A percentile compares a stretch with the other conserved stretches of the same genome.
phyloP scores from a whole-genome alignment of 2,797 vertebrate genomes.

The Tenualosa thibaudeaui region DNA sequence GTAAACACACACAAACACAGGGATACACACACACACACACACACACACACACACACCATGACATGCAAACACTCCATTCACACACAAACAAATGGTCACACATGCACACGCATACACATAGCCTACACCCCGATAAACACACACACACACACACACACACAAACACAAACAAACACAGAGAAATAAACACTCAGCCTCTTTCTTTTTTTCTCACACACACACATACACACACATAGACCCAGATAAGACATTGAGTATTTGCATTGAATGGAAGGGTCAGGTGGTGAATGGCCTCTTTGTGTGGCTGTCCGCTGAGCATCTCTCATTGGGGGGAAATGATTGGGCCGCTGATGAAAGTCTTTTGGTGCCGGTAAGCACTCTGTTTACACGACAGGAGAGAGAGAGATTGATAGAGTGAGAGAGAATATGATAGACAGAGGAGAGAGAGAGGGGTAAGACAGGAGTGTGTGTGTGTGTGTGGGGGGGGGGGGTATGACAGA shows the following conservation, averaged over 20 bases:
- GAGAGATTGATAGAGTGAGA: no score
- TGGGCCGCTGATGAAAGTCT: conserved; percentile 36
- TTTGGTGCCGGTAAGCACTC: conserved; percentile 28
- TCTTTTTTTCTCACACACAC: background rate
- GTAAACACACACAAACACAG: conserved; percentile 5
- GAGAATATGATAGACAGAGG: background rate
- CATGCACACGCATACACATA: no score
- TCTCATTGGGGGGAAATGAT: background rate
- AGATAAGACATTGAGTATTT: background rate
- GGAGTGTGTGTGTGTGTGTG: no score
- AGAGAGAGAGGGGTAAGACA: background rate
- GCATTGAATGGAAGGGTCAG: background rate
- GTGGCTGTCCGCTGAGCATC: no score
- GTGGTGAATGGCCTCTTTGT: background rate
- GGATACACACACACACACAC: background rate
- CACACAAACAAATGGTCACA: background rate
- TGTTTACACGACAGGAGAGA: conserved; percentile 29
- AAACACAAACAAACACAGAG: background rate
- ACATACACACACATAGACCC: background rate
- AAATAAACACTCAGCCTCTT: background rate
- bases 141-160: no score
- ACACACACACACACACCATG: background rate
- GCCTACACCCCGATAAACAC: no score
- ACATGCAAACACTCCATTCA: background rate
- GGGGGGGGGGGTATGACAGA: no score